These are phyloP conservation scores for Pristionchus japonicus DNA, from an alignment of 2,888 invertebrate genomes.

Conservation along the genomic window DNA sequence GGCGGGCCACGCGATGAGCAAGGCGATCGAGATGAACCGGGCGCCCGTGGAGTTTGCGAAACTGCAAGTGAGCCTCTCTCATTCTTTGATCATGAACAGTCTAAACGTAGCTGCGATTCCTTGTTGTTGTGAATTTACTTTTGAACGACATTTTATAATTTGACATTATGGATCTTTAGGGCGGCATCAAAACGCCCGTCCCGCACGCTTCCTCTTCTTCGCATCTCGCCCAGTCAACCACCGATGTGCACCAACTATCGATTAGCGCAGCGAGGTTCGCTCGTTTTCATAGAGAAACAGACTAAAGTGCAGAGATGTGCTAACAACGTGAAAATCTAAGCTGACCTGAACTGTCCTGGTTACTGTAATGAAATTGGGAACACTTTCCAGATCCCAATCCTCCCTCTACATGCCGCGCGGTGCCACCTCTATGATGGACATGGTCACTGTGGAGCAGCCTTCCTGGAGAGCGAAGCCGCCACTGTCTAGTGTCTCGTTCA, in stretches of 20 bases:
- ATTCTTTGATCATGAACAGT: background rate
- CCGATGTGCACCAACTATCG: background rate
- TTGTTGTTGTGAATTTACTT: too few relatives aligned
- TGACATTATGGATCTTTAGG: background rate
- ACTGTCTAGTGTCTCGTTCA: slow-evolving; percentile 35
- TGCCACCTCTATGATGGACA: slow-evolving; percentile 19
- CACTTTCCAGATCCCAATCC: background rate
- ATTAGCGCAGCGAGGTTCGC: background rate
- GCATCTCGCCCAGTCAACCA: slow-evolving; percentile 45
- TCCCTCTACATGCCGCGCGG: background rate
- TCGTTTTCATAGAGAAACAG: background rate
- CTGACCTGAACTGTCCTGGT: too few relatives aligned
- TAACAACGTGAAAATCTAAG: too few relatives aligned
- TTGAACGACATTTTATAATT: background rate
- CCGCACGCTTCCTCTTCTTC: slow-evolving; percentile 35
- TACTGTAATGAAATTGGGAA: background rate
- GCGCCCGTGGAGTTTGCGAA: slow-evolving; percentile 42
- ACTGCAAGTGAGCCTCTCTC: too few relatives aligned
- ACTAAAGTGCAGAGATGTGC: background rate
- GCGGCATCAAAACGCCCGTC: slow-evolving; percentile 33
- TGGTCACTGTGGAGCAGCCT: background rate
- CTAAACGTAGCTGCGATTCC: background rate
- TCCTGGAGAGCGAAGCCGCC: background rate
- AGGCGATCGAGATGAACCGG: slow-evolving; percentile 25
- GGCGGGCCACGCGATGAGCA: slow-evolving; percentile 28